phyloP scores from a whole-genome alignment of 2,888 invertebrate species.

The Aromia moschata region DNA sequence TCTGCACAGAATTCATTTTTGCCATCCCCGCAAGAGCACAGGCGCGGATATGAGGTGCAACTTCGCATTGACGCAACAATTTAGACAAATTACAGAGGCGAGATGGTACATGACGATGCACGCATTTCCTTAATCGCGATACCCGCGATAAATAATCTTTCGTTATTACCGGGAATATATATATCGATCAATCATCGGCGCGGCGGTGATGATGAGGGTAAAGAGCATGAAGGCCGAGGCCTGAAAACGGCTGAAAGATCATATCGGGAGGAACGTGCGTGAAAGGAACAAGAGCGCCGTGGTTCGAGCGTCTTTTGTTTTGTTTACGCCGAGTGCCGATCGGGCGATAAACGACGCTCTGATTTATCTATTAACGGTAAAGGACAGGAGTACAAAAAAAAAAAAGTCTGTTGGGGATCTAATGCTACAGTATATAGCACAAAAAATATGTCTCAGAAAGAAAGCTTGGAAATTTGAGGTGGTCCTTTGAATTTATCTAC shows the following conservation, averaged over 20 bases:
- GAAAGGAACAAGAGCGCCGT: slow-evolving; percentile 22
- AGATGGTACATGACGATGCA: slow-evolving; percentile 20
- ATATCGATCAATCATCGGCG: slow-evolving; percentile 24
- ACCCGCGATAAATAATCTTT: slow-evolving; percentile 21
- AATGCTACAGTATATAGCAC: too few relatives aligned
- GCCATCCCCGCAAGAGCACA: too few relatives aligned
- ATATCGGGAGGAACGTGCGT: slow-evolving; percentile 23
- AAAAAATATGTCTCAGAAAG: too few relatives aligned
- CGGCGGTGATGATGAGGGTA: slow-evolving; percentile 15
- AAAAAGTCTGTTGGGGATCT: too few relatives aligned
- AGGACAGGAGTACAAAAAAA: not conserved
- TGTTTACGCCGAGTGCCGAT: slow-evolving; percentile 20
- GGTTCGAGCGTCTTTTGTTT: slow-evolving; percentile 22
- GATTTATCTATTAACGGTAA: not conserved
- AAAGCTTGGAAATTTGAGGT: too few relatives aligned
- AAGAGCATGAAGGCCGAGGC: slow-evolving; percentile 20
- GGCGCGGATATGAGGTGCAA: not conserved
- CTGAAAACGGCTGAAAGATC: slow-evolving; percentile 19
- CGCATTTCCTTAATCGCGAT: slow-evolving; percentile 16
- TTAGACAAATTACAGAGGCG: slow-evolving; percentile 9
- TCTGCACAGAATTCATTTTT: too few relatives aligned
- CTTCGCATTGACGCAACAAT: slow-evolving; percentile 14
- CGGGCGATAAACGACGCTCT: not conserved
- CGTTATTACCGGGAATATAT: slow-evolving; percentile 17
- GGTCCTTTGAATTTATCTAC: too few relatives aligned